Evolutionary conservation across 2,888 invertebrate genomes (phyloP).

Genomic region (Plagiodera versicolora): DNA sequence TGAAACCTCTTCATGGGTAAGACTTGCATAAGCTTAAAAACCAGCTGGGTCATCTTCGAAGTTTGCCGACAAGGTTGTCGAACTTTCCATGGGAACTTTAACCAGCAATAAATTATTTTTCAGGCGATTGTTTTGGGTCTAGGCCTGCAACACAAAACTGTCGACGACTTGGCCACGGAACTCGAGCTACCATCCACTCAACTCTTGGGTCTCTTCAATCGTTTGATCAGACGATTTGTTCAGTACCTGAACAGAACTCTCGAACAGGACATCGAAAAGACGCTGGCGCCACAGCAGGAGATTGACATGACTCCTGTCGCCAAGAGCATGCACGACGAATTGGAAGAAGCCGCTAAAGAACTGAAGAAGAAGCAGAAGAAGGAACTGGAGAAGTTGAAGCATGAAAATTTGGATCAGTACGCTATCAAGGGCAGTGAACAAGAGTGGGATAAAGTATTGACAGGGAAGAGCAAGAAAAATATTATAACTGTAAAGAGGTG

Average conservation of each 20-base stretch:
- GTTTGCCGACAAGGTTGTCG: too few species aligned
- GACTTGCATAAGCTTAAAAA: too few species aligned
- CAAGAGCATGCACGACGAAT: constrained; percentile 70
- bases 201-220: constrained; percentile 84
- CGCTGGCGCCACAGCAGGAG: constrained; percentile 54
- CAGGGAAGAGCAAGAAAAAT: constrained; percentile 57
- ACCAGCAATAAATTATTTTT: too few species aligned
- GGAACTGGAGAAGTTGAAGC: constrained; percentile 74
- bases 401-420: constrained; percentile 77
- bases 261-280: constrained; percentile 69
- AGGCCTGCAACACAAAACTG: constrained; percentile 91
- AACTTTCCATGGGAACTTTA: too few species aligned
- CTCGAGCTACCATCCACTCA: constrained; percentile 84
- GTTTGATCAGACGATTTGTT: constrained; percentile 66
- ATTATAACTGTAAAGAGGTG: constrained; percentile 71
- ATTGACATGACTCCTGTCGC: constrained; percentile 61
- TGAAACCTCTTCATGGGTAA: too few species aligned
- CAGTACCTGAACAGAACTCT: constrained; percentile 64
- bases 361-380: constrained; percentile 76
- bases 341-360: constrained; percentile 77
- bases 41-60: too few species aligned
- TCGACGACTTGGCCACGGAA: constrained; percentile 82
- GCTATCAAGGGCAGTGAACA: constrained; percentile 84
- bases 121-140: constrained; percentile 85
- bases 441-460: constrained; percentile 73